Evolutionary conservation across 1,140 invertebrate genomes (phyloP), one percentile per base, ranked within the genome.

Genomic region (Lasioglossum albipes): DNA sequence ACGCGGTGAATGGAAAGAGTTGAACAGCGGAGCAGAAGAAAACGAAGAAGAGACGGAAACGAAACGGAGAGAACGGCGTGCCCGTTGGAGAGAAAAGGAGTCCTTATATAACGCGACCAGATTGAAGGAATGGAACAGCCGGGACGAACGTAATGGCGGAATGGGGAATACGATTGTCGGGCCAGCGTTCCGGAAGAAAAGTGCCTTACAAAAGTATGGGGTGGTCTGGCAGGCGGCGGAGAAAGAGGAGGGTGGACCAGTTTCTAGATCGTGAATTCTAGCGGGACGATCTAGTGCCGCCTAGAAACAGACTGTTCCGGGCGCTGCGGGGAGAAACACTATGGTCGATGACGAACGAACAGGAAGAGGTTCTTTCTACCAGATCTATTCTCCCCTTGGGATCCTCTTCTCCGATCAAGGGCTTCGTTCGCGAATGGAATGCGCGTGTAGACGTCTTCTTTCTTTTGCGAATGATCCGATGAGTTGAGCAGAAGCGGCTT

Each of bases 151-250:
- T 88, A 87, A 87, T 83, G 85, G 81, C 87, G 84, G 85, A 90
- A 92, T 85, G 88, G 89, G 89, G 88, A 92, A 92, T 92, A 91
- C 91, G 90, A 92, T 92, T 92, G 91, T 91, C 88, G 90, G 87
- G 77, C 84, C 87, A 91, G 89, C 89, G 91, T 91, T 92, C 90
- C 88, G 89, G 91, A 91, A 92, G 87, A 90, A 91, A 91, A 92
- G 91, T 92, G 87, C 89, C 89, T 89, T 87, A 88, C 87, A 90
- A 88, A 89, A 89, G 88, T 86, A 83, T 81, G 79, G 62, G 16
- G 45, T 45, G 45, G 45, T 45, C 7, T 12, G 45, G 45, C 12
- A 0, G 45, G 45, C 45, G 7, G 45, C 2, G 36, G 12, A 64
- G 41, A 67, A n/a, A 31, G 52, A 54, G 16, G 12, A 36, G 42